Evolutionary conservation across 2,113 vertebrate genomes (phyloP), one percentile per base, ranked within the genome.

Genomic region (Cephalopterus ornatus): DNA sequence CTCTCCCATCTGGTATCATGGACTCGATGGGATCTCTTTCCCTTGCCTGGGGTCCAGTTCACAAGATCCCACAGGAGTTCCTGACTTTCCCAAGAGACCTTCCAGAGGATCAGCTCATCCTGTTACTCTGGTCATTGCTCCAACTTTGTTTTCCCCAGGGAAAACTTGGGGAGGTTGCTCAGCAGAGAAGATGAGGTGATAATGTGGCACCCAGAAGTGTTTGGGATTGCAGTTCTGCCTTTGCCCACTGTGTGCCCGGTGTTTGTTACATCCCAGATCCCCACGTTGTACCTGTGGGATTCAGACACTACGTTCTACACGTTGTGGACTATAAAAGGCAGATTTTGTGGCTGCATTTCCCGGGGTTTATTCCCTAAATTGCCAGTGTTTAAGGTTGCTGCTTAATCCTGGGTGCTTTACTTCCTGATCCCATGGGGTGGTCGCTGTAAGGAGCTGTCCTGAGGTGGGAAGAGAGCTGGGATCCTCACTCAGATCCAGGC

Each of bases 371-470:
- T 50, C 71, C 66, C 24, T 21, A 7, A 32, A 9, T 1, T 42
- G 12, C 6, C 52, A 12, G 30, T 11, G 47, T 52, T 72, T 22
- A 22, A 19, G 26, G 23, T 2, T 30, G 33, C 15, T 6, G 2
- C 6, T 32, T 58, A 11, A 6, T 11, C 15, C 47, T 4, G 59
- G 12, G 8, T 53, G 82, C 19, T 79, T 30, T 55, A 24, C 47
- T 13, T 63, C 35, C 70, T 33, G 28, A 44, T 63, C 12, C 74
- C 47, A 3, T 76, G 1, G 2, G 11, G 0, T 2, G 5, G 10
- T 50, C 1, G 0, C 8, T 41, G 30, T 3, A 3, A 33, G 50
- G 53, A 72, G 41, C 23, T 13, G 1, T 28, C 55, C 47, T 7
- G 12, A 22, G 56, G 27, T 56, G 71, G 52, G 68, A 35, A 55